A percentile compares a stretch with the other conserved stretches of the same genome.
Evolutionary conservation across 2,888 invertebrate genomes (phyloP).

Genomic region (Diarsia rubi): DNA sequence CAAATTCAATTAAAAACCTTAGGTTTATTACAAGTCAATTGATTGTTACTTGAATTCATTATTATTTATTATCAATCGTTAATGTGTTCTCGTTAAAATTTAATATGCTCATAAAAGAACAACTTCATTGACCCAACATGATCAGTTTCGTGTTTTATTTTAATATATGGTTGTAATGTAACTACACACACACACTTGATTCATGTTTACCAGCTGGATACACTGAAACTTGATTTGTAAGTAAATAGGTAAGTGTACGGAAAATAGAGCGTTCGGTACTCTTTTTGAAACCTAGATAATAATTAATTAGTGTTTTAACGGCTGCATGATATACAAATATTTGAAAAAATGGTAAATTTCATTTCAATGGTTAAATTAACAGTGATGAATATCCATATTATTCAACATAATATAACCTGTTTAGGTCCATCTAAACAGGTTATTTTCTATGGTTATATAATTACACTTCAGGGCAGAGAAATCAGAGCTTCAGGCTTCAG

Average conservation of each 20-base stretch:
- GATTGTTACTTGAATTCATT: not conserved
- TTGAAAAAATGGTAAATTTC: no score
- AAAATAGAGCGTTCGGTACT: not conserved
- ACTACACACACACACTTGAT: no score
- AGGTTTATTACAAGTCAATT: not conserved
- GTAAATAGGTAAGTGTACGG: not conserved
- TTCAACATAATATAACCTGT: not conserved
- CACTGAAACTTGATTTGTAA: not conserved
- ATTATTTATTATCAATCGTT: not conserved
- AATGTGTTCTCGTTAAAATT: not conserved
- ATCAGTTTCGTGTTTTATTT: not conserved
- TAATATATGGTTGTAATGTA: not conserved
- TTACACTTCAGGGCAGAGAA: no score
- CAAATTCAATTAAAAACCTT: not conserved
- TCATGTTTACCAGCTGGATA: not conserved
- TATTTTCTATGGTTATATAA: no score
- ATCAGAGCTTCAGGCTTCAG: no score
- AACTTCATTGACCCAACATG: slow-evolving; percentile 2
- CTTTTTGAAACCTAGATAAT: not conserved
- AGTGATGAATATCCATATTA: not conserved
- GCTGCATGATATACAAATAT: not conserved
- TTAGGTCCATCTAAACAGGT: no score
- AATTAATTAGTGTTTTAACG: not conserved
- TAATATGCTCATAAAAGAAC: slow-evolving; percentile 4
- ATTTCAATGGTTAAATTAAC: not conserved